Conservation (phyloP, 2,888 invertebrate species). For the Dynastes grantii region DNA sequence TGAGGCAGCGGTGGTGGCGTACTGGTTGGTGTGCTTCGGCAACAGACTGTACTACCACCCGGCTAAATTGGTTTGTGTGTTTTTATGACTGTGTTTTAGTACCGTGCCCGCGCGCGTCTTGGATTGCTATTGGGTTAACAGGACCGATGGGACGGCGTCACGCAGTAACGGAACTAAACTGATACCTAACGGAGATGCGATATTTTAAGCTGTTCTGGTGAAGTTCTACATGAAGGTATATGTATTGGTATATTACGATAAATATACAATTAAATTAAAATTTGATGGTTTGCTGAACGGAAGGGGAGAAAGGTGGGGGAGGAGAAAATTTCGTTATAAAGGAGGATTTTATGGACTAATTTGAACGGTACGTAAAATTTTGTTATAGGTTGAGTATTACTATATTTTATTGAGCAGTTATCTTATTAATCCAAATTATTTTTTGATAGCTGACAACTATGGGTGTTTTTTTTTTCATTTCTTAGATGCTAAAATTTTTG, state of each 20-base stretch:
- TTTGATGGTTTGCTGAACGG: slow-evolving; percentile 14
- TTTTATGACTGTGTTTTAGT: slow-evolving; percentile 72
- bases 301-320: not conserved
- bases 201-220: not conserved
- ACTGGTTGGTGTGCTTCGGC: slow-evolving; percentile 58
- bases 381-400: not conserved
- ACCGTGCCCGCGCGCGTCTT: slow-evolving; percentile 70
- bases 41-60: slow-evolving; percentile 67
- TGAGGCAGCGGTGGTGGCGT: slow-evolving; percentile 15
- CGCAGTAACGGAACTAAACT: slow-evolving; percentile 54
- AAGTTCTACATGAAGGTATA: not conserved
- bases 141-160: slow-evolving; percentile 67
- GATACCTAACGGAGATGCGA: slow-evolving; percentile 45
- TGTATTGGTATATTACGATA: not conserved
- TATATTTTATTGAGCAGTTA: not conserved
- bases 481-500: too few relatives aligned
- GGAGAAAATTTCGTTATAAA: not conserved
- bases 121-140: slow-evolving; percentile 71
- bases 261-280: slow-evolving; percentile 36
- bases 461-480: too few relatives aligned
- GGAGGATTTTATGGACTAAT: slow-evolving; percentile 32
- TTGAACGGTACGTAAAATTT: slow-evolving; percentile 15
- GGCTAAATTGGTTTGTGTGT: slow-evolving; percentile 72
- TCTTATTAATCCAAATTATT: not conserved
- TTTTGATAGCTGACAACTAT: not conserved